Conservation (phyloP, 37 sponge, comb jelly and placozoan species). For the Beroe forskalii region DNA sequence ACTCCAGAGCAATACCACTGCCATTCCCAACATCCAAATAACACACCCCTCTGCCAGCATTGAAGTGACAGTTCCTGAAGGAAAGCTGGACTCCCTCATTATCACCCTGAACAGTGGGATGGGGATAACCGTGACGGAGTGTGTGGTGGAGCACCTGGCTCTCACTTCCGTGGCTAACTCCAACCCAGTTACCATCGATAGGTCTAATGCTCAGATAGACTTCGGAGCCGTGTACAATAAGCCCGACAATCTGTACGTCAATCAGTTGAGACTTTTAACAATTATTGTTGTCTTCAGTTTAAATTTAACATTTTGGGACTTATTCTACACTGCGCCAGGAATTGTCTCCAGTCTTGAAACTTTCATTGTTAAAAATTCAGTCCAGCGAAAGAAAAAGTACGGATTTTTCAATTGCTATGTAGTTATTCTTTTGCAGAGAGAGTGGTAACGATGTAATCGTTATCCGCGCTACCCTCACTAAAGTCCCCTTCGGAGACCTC, state of each 20-base stretch:
- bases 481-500: background rate
- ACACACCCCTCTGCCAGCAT: background rate
- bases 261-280: too few species aligned
- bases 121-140: background rate
- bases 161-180: conserved; percentile 12
- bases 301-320: too few species aligned
- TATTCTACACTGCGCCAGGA: too few species aligned
- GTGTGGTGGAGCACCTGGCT: background rate
- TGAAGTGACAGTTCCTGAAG: conserved; percentile 19
- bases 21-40: too few species aligned
- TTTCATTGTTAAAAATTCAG: too few species aligned
- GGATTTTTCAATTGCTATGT: too few species aligned
- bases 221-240: conserved; percentile 8
- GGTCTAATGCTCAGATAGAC: conserved; percentile 6
- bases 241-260: conserved; percentile 37
- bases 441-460: background rate
- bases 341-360: too few species aligned
- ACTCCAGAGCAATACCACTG: too few species aligned
- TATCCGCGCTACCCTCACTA: background rate
- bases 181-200: background rate
- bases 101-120: conserved; percentile 13
- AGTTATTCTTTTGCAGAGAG: background rate
- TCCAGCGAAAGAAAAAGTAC: too few species aligned
- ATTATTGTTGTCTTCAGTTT: too few species aligned
- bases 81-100: conserved; percentile 32